phyloP scores from a whole-genome alignment of 2,113 vertebrate genomes.

The Calidris pugnax region DNA sequence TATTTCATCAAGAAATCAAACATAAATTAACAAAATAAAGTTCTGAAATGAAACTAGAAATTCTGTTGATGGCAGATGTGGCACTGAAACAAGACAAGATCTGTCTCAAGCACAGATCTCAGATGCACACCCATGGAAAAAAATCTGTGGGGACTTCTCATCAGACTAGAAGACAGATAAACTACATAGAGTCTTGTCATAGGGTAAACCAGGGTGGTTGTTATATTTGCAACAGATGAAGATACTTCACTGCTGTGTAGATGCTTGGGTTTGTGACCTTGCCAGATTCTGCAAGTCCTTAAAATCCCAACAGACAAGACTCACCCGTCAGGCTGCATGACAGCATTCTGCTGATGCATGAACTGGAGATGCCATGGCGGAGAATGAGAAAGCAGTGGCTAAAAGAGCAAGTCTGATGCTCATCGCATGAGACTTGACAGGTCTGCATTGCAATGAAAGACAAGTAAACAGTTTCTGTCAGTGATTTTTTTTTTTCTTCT shows the following conservation, averaged over 20 bases:
- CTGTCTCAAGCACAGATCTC: background rate
- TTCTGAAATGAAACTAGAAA: background rate
- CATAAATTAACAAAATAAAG: background rate
- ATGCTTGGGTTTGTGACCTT: background rate
- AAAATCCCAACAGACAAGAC: background rate
- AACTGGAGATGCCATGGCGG: background rate
- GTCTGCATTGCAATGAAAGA: background rate
- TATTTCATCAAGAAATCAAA: background rate
- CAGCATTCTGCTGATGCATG: background rate
- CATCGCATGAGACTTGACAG: background rate
- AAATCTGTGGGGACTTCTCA: background rate
- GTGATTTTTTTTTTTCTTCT: background rate
- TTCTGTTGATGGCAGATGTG: background rate
- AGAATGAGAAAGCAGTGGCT: background rate
- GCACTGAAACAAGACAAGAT: background rate
- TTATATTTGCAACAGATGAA: background rate
- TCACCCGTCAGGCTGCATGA: rapidly evolving
- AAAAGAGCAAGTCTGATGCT: background rate
- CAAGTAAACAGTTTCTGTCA: background rate
- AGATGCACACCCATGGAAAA: background rate
- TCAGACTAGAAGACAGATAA: background rate
- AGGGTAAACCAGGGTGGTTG: background rate
- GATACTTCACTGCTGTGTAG: background rate
- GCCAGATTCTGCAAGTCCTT: background rate
- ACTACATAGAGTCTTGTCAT: background rate